These are phyloP conservation scores for Crambe crambe DNA, from an alignment of 37 sponge, comb jelly and placozoan genomes.

Conservation along the genomic window DNA sequence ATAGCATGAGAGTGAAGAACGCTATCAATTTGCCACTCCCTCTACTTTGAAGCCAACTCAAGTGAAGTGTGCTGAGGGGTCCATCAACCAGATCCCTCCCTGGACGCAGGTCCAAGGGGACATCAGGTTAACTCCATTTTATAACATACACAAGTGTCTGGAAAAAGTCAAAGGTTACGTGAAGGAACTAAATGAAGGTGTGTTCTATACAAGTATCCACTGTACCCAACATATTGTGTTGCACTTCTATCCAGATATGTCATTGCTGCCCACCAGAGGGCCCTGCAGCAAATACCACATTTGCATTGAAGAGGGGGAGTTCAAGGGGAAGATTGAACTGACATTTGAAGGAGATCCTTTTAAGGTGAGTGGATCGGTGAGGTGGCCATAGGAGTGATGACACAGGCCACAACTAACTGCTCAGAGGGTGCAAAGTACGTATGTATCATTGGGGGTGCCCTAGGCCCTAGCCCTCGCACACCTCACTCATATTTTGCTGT, in stretches of 20 bases:
- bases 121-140: conserved; percentile 83
- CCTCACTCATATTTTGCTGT: neutral
- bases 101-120: conserved; percentile 72
- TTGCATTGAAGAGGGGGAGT: conserved; percentile 39
- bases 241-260: conserved; percentile 36
- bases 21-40: conserved; percentile 67
- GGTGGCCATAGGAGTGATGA: too few species aligned
- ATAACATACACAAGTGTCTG: conserved; percentile 49
- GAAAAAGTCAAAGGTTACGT: conserved; percentile 56
- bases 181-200: conserved; percentile 51
- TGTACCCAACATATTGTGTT: too few species aligned
- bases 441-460: too few species aligned
- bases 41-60: conserved; percentile 87
- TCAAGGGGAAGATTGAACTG: conserved; percentile 30
- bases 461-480: too few species aligned
- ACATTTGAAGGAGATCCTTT: conserved; percentile 26
- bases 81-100: conserved; percentile 72
- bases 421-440: too few species aligned
- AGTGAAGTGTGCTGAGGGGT: conserved; percentile 58
- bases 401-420: too few species aligned
- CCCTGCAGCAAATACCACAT: conserved; percentile 67
- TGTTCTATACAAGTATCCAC: too few species aligned
- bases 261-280: conserved; percentile 51
- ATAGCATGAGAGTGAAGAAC: conserved; percentile 60
- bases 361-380: conserved; percentile 55